These are phyloP conservation scores for Quadriops clusia DNA, from an alignment of 2,888 invertebrate species.

Conservation along the genomic window DNA sequence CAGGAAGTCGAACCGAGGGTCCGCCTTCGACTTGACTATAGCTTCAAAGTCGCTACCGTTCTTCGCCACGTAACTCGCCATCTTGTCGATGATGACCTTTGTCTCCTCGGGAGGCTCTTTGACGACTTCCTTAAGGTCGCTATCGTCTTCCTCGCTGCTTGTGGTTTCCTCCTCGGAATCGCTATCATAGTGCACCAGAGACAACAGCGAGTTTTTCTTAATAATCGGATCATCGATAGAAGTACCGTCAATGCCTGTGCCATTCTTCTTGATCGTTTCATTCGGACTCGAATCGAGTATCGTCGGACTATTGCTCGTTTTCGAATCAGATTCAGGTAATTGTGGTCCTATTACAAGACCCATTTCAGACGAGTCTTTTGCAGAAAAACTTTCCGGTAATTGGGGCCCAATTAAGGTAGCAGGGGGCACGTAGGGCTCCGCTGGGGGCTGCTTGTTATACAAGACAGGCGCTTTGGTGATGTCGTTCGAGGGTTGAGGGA, in stretches of 20 bases:
- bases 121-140: conserved; percentile 15
- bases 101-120: conserved; percentile 68
- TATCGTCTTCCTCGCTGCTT: conserved; percentile 16
- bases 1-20: conserved; percentile 80
- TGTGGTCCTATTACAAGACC: conserved; percentile 3
- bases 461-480: conserved; percentile 33
- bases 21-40: conserved; percentile 70
- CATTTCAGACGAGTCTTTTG: too few species aligned
- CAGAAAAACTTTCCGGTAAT: too few species aligned
- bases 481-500: conserved; percentile 12
- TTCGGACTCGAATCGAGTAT: background rate
- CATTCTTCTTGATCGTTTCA: background rate
- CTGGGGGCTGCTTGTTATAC: conserved; percentile 24
- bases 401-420: too few species aligned
- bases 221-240: conserved; percentile 17
- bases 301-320: too few species aligned
- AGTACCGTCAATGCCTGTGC: conserved; percentile 10
- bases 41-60: conserved; percentile 91
- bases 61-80: conserved; percentile 91
- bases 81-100: conserved; percentile 85
- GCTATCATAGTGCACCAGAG: conserved; percentile 31
- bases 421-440: too few species aligned
- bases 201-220: conserved; percentile 9
- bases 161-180: conserved; percentile 24
- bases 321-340: conserved; percentile 5